Evolutionary conservation across 2,888 invertebrate genomes (phyloP).

Genomic region (Pristionchus japonicus): DNA sequence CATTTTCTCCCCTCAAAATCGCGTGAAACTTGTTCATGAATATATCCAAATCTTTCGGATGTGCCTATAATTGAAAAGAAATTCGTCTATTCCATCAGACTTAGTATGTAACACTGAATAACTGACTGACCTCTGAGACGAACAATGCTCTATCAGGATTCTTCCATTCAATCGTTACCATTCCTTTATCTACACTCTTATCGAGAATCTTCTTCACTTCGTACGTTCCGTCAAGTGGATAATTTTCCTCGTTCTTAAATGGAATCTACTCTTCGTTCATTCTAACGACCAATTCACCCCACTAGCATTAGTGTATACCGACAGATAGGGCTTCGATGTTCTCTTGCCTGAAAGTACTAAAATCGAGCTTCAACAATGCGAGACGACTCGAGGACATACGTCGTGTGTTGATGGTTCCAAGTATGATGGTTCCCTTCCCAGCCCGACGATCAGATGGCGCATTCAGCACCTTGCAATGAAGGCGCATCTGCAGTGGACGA

Average conservation of each 20-base stretch:
- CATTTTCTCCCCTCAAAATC: background rate
- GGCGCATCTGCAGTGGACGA: background rate
- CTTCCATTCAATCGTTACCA: background rate
- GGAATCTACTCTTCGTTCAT: too few species aligned
- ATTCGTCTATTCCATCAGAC: too few species aligned
- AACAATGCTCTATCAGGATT: background rate
- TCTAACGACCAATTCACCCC: background rate
- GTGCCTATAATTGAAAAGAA: too few species aligned
- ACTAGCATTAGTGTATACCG: slow-evolving; percentile 3
- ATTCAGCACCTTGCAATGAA: slow-evolving; percentile 15
- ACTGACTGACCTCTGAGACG: background rate
- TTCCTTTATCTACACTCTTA: background rate
- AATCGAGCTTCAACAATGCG: too few species aligned
- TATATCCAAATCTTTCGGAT: background rate
- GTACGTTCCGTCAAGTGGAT: slow-evolving; percentile 1
- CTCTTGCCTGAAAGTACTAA: background rate
- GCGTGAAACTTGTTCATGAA: background rate
- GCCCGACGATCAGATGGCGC: background rate
- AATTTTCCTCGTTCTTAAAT: slow-evolving; percentile 18
- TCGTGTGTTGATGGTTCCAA: background rate
- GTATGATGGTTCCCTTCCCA: background rate
- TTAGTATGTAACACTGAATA: background rate
- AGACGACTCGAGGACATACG: background rate
- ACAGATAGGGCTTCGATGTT: background rate
- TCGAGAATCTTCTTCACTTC: background rate